Evolutionary conservation across 1,140 invertebrate genomes (phyloP).

Genomic region (Platyura marginata): DNA sequence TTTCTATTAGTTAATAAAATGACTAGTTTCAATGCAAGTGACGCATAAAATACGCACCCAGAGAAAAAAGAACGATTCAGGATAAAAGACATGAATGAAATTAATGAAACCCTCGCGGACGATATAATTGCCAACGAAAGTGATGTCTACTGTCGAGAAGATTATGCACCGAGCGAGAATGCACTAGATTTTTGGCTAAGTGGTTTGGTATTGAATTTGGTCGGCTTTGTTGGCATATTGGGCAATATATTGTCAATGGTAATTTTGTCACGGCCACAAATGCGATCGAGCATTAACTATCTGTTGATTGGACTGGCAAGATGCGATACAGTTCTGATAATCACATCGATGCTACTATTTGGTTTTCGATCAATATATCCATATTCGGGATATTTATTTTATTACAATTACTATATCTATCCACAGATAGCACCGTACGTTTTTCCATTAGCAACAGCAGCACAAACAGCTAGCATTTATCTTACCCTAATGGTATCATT

Average conservation of each 20-base stretch:
- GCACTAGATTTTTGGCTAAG: conserved; percentile 61
- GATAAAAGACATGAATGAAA: not conserved
- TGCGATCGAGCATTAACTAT: conserved; percentile 89
- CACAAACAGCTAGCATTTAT: conserved; percentile 87
- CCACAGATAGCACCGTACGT: conserved; percentile 63
- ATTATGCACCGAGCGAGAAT: conserved; percentile 9
- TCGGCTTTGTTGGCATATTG: conserved; percentile 68
- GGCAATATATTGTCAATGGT: conserved; percentile 82
- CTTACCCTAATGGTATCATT: conserved; percentile 88
- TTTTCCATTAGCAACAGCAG: conserved; percentile 72
- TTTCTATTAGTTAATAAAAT: too few relatives aligned
- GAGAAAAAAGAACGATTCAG: too few relatives aligned
- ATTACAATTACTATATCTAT: conserved; percentile 63
- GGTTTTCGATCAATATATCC: conserved; percentile 66
- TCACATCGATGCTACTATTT: conserved; percentile 73
- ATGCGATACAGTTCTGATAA: conserved; percentile 76
- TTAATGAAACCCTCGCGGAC: not conserved
- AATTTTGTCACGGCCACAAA: conserved; percentile 76
- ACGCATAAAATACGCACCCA: too few relatives aligned
- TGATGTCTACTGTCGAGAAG: not conserved
- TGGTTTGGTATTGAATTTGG: conserved; percentile 63
- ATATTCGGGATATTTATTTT: conserved; percentile 52
- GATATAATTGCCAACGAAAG: not conserved
- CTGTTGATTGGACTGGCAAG: conserved; percentile 76
- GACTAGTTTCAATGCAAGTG: too few relatives aligned